Evolutionary conservation across 2,797 vertebrate species (phyloP), one percentile per base, ranked within the genome.

Genomic region (Platyrinchus mystaceus): DNA sequence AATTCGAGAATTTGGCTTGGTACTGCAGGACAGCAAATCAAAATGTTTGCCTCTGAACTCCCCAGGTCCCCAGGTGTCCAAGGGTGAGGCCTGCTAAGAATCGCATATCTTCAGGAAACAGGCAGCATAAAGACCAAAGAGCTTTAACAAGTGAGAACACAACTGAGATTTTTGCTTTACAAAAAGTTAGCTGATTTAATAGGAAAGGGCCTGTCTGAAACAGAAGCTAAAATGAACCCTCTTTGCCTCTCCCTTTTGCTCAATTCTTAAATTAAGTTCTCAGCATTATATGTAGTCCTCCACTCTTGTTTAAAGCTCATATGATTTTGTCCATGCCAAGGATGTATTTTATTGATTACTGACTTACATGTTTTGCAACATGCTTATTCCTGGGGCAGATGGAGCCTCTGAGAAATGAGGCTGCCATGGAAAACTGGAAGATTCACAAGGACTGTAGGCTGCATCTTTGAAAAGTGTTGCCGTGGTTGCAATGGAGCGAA

Each of bases 401-500:
- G 3, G 44, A 69, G 66, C 69, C 66, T 78, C 66, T 56, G 58
- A 86, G 81, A 92, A 95, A 75, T 0, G 9, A 80, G 75, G 79
- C 89, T 94, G 87, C 92, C 63, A 71, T 85, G 69, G 92, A 87
- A 91, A 95, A 96, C 69, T 89, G 84, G 92, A 92, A 96, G 87
- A 86, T 55, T 93, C 69, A 59, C 53, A 89, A 77, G 52, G 89
- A 84, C 53, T 52, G 86, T 89, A 68, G 75, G 78, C 79, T 94
- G 92, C 62, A 50, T 92, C 82, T 91, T 86, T 86, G 82, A 66
- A 78, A 94, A 91, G 55, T 59, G 89, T 95, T 96, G 89, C 93
- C 77, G 95, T 95, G 93, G 95, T 89, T 95, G 92, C 94, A 78
- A 87, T 80, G 84, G 92, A 95, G 21, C 0, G 0, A 93, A 94